Evolutionary conservation across 2,797 vertebrate genomes (phyloP).

Genomic region (Bovichtus variegatus): DNA sequence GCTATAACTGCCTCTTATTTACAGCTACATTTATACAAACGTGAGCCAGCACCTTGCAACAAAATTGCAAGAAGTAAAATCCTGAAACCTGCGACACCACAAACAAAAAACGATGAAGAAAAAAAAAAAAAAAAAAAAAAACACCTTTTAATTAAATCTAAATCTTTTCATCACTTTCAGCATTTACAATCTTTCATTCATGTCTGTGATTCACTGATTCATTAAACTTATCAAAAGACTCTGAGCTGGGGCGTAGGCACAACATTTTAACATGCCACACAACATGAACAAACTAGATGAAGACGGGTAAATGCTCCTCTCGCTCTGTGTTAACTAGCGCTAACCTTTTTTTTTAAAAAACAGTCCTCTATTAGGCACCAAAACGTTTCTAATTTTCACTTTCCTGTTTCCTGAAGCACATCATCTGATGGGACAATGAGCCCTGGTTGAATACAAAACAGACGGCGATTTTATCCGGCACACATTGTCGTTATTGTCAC

Average conservation of each 20-base stretch:
- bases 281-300: slow-evolving; percentile 36
- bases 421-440: slow-evolving; percentile 31
- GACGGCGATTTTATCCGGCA: slow-evolving; percentile 47
- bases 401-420: slow-evolving; percentile 41
- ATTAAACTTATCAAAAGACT: slow-evolving; percentile 31
- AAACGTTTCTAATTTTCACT: slow-evolving; percentile 23
- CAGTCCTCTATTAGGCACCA: slow-evolving; percentile 31
- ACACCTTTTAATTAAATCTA: background rate
- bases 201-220: background rate
- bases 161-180: slow-evolving; percentile 14
- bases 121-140: too few relatives aligned
- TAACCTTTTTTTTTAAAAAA: slow-evolving; percentile 41
- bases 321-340: slow-evolving; percentile 25
- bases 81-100: slow-evolving; percentile 32
- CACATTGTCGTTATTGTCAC: slow-evolving; percentile 23
- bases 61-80: slow-evolving; percentile 45
- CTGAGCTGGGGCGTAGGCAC: slow-evolving; percentile 52
- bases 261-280: slow-evolving; percentile 32
- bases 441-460: slow-evolving; percentile 44
- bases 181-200: slow-evolving; percentile 39
- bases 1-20: slow-evolving; percentile 42
- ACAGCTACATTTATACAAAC: slow-evolving; percentile 53
- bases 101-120: slow-evolving; percentile 30
- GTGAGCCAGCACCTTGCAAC: slow-evolving; percentile 49
- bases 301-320: slow-evolving; percentile 26